These are phyloP conservation scores for Melinaea menophilus DNA, from an alignment of 2,888 invertebrate genomes.

Conservation along the genomic window DNA sequence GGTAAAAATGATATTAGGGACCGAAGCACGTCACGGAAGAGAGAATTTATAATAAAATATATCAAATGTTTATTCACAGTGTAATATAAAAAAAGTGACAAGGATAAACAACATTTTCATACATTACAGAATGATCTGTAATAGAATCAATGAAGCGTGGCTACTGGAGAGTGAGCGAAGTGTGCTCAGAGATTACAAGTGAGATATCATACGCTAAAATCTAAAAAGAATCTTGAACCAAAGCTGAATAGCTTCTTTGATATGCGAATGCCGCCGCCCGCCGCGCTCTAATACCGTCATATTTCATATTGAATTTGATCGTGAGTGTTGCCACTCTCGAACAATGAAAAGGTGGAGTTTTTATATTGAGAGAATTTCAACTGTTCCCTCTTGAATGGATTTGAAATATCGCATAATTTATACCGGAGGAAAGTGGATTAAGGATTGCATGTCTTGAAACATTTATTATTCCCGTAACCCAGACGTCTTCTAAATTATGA, in stretches of 20 bases:
- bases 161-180: too few relatives aligned
- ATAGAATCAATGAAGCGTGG: too few relatives aligned
- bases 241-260: conserved; percentile 3
- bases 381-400: neutral
- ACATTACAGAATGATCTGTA: too few relatives aligned
- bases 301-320: conserved; percentile 6
- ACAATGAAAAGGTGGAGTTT: neutral
- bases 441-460: too few relatives aligned
- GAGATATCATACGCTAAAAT: neutral
- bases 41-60: too few relatives aligned
- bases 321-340: conserved; percentile 1
- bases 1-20: neutral
- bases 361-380: neutral
- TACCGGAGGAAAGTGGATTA: neutral
- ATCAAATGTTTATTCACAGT: too few relatives aligned
- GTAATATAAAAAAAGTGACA: too few relatives aligned
- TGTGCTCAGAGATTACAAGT: too few relatives aligned
- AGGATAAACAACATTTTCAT: too few relatives aligned
- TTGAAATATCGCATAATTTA: conserved; percentile 1
- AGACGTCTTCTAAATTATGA: too few relatives aligned
- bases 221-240: neutral
- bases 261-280: conserved; percentile 2
- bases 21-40: too few relatives aligned
- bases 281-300: neutral
- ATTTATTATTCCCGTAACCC: too few relatives aligned